Conservation (phyloP, 2,113 vertebrate genomes). For the Acrocephalus kingi region DNA sequence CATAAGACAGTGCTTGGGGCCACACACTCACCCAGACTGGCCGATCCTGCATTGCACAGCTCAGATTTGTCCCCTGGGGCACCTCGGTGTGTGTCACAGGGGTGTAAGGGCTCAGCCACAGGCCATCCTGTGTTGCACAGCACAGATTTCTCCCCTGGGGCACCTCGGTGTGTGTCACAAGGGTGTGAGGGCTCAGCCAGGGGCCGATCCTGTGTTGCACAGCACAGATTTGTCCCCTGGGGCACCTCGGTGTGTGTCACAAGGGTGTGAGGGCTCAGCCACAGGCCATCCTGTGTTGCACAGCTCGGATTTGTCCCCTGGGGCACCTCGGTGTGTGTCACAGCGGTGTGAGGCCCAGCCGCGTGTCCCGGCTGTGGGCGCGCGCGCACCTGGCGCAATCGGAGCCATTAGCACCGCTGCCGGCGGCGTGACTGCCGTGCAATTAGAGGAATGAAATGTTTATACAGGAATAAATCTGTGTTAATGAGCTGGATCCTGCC, state of each 20-base stretch:
- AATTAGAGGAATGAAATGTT: conserved; percentile 55
- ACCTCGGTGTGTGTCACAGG: too few relatives aligned
- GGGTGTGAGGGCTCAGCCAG: too few relatives aligned
- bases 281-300: too few relatives aligned
- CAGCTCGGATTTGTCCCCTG: too few relatives aligned
- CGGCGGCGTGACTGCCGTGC: conserved; percentile 25
- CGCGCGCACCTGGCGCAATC: neutral
- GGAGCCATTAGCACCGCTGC: neutral
- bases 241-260: too few relatives aligned
- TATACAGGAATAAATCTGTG: conserved; percentile 42
- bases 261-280: too few relatives aligned
- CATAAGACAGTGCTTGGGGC: neutral
- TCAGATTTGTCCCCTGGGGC: rapidly evolving
- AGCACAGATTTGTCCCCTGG: too few relatives aligned
- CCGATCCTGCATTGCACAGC: neutral
- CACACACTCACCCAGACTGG: rapidly evolving
- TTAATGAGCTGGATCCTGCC: conserved; percentile 13
- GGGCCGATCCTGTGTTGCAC: too few relatives aligned
- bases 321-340: neutral
- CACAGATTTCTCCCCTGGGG: too few relatives aligned
- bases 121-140: too few relatives aligned
- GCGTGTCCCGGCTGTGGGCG: neutral
- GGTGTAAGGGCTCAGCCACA: too few relatives aligned
- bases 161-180: too few relatives aligned
- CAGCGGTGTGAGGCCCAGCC: neutral